A percentile compares a stretch with the other conserved stretches of the same genome.
Conservation (phyloP, 2,797 vertebrate species). For the Urophycis tenuis region DNA sequence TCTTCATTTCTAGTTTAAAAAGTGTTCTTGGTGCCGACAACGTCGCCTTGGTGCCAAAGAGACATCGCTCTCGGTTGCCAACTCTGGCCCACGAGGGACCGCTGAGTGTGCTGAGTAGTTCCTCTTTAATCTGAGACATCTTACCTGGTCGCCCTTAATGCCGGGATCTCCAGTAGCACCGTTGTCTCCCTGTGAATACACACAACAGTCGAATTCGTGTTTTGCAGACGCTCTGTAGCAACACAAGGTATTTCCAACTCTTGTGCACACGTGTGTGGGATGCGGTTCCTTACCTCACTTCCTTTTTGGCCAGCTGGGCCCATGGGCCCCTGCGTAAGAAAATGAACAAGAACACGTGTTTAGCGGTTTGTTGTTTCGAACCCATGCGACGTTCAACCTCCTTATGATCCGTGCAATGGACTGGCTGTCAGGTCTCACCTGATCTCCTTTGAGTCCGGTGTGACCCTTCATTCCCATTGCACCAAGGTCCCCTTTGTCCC, state of each 20-base stretch:
- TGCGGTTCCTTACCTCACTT: slow-evolving; percentile 59
- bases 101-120: not conserved
- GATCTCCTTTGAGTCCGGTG: slow-evolving; percentile 72
- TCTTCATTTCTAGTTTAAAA: not conserved
- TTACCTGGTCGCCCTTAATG: slow-evolving; percentile 72
- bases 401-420: not conserved
- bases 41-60: not conserved
- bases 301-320: slow-evolving; percentile 66
- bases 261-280: not conserved
- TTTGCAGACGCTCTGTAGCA: not conserved
- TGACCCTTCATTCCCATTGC: slow-evolving; percentile 71
- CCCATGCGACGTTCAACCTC: not conserved
- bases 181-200: slow-evolving; percentile 59
- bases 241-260: not conserved
- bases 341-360: not conserved
- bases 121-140: not conserved
- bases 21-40: not conserved
- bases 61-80: not conserved
- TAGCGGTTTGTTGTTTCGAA: not conserved
- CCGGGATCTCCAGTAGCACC: slow-evolving; percentile 62
- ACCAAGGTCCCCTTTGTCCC: slow-evolving; percentile 64
- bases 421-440: slow-evolving; percentile 50
- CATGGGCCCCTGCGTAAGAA: slow-evolving; percentile 50
- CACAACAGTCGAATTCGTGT: not conserved
- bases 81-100: too few species aligned